Evolutionary conservation across 1,140 invertebrate species (phyloP), one percentile per base, ranked within the genome.

Genomic region (Notospermus geniculatus): DNA sequence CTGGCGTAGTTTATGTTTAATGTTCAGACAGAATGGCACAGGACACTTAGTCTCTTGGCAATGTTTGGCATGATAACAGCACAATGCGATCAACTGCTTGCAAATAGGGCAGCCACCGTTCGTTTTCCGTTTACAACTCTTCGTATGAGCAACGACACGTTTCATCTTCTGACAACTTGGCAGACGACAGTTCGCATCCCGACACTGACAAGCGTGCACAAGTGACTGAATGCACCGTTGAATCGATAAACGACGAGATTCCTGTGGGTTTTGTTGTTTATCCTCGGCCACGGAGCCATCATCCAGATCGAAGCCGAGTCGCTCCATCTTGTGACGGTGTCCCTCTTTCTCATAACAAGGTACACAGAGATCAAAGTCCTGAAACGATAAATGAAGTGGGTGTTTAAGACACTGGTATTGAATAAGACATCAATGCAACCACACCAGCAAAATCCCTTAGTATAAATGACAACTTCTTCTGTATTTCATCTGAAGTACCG

Each of bases 111-210:
- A 99, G 53, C 91, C 92, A 68, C 93, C 93, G 57, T 95, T 95
- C 28, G 91, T 94, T 82, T 97, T 97, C 61, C 92, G 85, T 79
- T 97, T 97, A 86, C 97, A 99, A 65, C 71, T 70, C 84, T 95
- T 97, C 1, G 96, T 97, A 82, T 99, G 97, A 58, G 89, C 88
- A 1, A 99, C 93, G 41, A 99, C 94, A 60, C 93, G 87, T 84
- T 98, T 98, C 96, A 99, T 98, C 84, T 97, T 98, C 80, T 93
- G 90, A 83, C 97, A 99, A 66, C 92, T 95, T 11, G 92, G 90
- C 64, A 97, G 82, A 54, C 95, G 87, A 82, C 97, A 99, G 82
- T 99, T 99, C 54, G 96, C 96, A 82, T 99, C 96, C 76, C 95
- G 87, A 81, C 96, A 99, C 80, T 96, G 93, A 74, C 86, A 87